These are phyloP conservation scores for Lepidochrysops patricia DNA, from an alignment of 2,888 invertebrate genomes.

Conservation along the genomic window DNA sequence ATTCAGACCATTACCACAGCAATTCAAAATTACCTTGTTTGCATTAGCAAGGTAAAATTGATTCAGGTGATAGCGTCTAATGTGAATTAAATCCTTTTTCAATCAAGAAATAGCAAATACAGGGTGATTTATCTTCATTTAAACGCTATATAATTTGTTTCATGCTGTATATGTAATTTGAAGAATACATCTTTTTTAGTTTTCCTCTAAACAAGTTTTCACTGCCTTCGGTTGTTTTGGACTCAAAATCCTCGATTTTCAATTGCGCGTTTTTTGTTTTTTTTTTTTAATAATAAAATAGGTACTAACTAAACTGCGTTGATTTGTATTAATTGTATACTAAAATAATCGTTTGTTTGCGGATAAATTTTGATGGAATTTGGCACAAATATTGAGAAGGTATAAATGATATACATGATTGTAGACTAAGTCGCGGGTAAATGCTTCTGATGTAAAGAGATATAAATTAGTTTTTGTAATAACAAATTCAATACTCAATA, in stretches of 20 bases:
- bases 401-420: too few relatives aligned
- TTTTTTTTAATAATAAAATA: neutral
- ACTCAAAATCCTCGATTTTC: neutral
- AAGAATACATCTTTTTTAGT: neutral
- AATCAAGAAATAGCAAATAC: neutral
- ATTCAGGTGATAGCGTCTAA: too few relatives aligned
- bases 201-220: neutral
- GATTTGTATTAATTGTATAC: too few relatives aligned
- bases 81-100: too few relatives aligned
- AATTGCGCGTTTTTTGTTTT: neutral
- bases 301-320: neutral
- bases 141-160: neutral
- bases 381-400: too few relatives aligned
- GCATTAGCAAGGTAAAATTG: too few relatives aligned
- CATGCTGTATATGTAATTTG: neutral
- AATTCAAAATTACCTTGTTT: too few relatives aligned
- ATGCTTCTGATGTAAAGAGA: neutral
- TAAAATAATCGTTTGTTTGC: too few relatives aligned
- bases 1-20: too few relatives aligned
- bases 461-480: neutral
- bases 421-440: too few relatives aligned
- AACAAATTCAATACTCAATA: neutral
- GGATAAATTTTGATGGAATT: too few relatives aligned
- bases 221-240: neutral
- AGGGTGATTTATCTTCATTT: neutral